A percentile compares a stretch with the other conserved stretches of the same genome.
Evolutionary conservation across 2,113 vertebrate species (phyloP).

Genomic region (Rhineura floridana): DNA sequence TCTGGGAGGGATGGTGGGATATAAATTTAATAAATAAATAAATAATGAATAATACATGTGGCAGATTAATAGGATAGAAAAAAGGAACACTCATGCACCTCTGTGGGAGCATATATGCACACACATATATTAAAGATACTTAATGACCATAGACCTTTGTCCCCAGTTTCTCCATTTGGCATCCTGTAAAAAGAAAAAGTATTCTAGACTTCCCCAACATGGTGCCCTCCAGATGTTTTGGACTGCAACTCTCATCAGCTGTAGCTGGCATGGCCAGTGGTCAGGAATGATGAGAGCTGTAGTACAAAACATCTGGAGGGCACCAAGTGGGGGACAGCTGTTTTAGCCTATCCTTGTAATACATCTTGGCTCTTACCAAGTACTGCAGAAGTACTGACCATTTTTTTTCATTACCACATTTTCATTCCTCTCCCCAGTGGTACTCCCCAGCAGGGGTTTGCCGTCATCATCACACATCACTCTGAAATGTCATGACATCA

Average conservation of each 20-base stretch:
- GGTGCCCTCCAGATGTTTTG: too few relatives aligned
- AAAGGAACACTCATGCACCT: constrained; percentile 2
- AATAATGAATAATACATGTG: too few relatives aligned
- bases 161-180: background rate
- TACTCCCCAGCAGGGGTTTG: background rate
- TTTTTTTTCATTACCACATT: background rate
- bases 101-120: background rate
- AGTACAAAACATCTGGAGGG: too few relatives aligned
- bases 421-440: background rate
- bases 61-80: background rate
- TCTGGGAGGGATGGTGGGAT: too few relatives aligned
- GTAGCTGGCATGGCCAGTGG: too few relatives aligned
- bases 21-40: too few relatives aligned
- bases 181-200: too few relatives aligned
- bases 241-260: too few relatives aligned
- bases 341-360: background rate
- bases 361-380: too few relatives aligned
- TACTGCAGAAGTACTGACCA: background rate
- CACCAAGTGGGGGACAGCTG: too few relatives aligned
- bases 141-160: background rate
- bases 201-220: too few relatives aligned
- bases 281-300: too few relatives aligned
- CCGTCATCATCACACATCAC: background rate
- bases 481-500: background rate
- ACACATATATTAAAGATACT: background rate